These are phyloP conservation scores for Orientallactaga sibirica DNA, from an alignment of 2,797 vertebrate species.

Conservation along the genomic window DNA sequence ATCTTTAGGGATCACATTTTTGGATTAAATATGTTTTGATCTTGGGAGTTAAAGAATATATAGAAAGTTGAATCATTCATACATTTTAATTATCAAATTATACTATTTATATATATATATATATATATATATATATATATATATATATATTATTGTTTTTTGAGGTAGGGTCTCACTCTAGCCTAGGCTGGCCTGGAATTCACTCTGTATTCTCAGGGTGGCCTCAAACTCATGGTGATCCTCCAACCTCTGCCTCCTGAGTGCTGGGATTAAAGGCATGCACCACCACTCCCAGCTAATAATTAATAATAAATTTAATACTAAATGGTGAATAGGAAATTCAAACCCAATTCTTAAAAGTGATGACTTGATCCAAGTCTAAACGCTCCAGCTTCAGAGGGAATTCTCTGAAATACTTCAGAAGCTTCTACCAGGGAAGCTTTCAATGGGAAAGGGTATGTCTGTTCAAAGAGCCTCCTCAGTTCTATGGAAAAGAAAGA, in stretches of 20 bases:
- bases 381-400: not conserved
- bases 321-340: not conserved
- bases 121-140: no score
- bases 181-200: no score
- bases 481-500: not conserved
- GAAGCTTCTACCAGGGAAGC: not conserved
- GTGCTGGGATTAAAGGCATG: no score
- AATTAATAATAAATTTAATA: not conserved
- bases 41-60: not conserved
- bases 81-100: not conserved
- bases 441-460: rapidly evolving
- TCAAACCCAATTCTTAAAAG: not conserved
- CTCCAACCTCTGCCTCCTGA: no score
- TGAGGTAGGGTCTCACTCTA: no score
- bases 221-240: no score
- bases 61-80: not conserved
- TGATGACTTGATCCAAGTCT: not conserved
- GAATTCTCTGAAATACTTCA: not conserved
- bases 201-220: no score
- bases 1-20: not conserved
- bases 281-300: no score
- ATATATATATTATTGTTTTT: no score
- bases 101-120: not conserved
- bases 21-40: not conserved
- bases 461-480: not conserved